Evolutionary conservation across 1,140 invertebrate genomes (phyloP), one percentile per base, ranked within the genome.

Genomic region (Drosophila kepulauana): DNA sequence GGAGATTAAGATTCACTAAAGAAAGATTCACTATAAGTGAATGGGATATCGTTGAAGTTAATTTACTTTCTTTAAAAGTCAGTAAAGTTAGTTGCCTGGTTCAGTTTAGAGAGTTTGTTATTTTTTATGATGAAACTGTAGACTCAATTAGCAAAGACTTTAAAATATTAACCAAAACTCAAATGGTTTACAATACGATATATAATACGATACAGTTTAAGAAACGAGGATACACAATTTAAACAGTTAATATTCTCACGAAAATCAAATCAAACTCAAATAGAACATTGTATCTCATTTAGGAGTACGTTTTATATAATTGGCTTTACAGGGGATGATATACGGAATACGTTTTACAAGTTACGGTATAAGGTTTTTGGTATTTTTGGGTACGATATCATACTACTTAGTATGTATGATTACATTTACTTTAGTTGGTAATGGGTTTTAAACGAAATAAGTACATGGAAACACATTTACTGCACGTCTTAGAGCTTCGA

Each of bases 401-500:
- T 46, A 59, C 65, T 54, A 30, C 51, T 78, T 15, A 78, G 43
- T 62, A 16, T 38, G 68, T 78, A 78, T 73, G 30, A 38, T 66
- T 88, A 82, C 76, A 62, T 59, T 51, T 67, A 75, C 51, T 72
- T 89, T 62, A 78, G 52, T 76, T 76, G 35, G 15, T 35, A 35
- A 68, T 78, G 59, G 20, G 35, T 52, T 28, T n/a, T n/a, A 78
- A 87, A 81, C 46, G 48, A 70, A 75, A 91, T 72, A 91, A 78
- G 66, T 75, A 91, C 74, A 81, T 77, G 72, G 72, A 80, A 78
- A 81, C 74, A 81, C 75, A 88, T 85, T 91, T 91, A 91, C 82
- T 91, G 90, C 82, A 91, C 80, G 79, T 91, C 72, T 78, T 82
- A 92, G 91, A 92, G 91, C 91, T 92, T 92, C 88, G 91, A 92